A percentile compares a stretch with the other conserved stretches of the same genome.
phyloP scores from a whole-genome alignment of 2,797 vertebrate genomes.

The Pachyuromys duprasi region DNA sequence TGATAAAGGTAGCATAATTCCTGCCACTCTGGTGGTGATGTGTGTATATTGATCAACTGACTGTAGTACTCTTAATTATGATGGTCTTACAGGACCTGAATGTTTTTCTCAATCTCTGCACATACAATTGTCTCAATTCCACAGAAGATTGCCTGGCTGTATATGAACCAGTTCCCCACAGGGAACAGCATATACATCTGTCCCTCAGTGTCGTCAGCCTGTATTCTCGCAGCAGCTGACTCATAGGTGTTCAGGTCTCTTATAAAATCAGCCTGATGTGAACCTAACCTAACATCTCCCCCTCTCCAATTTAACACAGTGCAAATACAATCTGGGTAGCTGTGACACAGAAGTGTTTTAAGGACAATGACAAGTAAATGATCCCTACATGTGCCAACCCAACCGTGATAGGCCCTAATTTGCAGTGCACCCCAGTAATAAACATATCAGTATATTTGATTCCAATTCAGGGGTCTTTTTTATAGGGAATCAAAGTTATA shows the following conservation, averaged over 20 bases:
- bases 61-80: background rate
- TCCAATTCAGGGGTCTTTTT: background rate
- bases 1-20: slow-evolving; percentile 9
- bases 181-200: background rate
- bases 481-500: slow-evolving; percentile 1
- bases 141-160: background rate
- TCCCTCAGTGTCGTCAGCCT: background rate
- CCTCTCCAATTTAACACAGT: background rate
- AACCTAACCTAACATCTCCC: background rate
- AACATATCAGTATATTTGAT: background rate
- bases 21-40: background rate
- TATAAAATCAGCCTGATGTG: background rate
- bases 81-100: background rate
- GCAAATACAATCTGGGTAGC: background rate
- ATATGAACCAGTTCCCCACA: background rate
- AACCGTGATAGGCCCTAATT: background rate
- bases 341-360: background rate
- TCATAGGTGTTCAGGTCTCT: background rate
- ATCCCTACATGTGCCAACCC: background rate
- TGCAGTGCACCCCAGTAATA: background rate
- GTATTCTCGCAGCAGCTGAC: background rate
- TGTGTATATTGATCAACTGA: background rate
- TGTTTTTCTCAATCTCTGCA: background rate
- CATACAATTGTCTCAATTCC: background rate
- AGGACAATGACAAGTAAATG: background rate